phyloP scores from a whole-genome alignment of 2,113 vertebrate genomes.

The Corythoichthys haematopterus region DNA sequence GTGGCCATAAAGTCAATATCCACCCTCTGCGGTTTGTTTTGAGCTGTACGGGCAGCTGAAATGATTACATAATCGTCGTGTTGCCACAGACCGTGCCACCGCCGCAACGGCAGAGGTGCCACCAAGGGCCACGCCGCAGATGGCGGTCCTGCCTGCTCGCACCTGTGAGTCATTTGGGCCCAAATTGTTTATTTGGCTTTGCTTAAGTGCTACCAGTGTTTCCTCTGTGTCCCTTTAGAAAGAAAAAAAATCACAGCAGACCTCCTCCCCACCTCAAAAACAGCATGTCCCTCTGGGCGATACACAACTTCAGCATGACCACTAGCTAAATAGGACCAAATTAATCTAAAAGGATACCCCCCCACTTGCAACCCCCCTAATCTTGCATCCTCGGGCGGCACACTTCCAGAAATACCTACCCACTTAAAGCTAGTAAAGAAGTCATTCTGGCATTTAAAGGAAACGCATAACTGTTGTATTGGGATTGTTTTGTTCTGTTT shows the following conservation, averaged over 20 bases:
- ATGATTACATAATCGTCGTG: slow-evolving; percentile 67
- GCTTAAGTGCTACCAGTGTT: slow-evolving; percentile 76
- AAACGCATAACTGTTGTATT: slow-evolving; percentile 31
- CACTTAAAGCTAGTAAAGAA: slow-evolving; percentile 49
- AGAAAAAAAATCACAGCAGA: slow-evolving; percentile 36
- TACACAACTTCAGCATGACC: slow-evolving; percentile 48
- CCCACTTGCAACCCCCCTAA: slow-evolving; percentile 27
- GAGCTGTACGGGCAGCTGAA: slow-evolving; percentile 68
- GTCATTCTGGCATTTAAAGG: slow-evolving; percentile 42
- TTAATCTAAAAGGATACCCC: slow-evolving; percentile 55
- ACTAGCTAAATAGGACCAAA: slow-evolving; percentile 54
- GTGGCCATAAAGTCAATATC: slow-evolving; percentile 22
- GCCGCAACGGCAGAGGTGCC: slow-evolving; percentile 44
- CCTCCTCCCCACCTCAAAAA: slow-evolving; percentile 26
- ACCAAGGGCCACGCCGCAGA: slow-evolving; percentile 55
- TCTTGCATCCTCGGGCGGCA: slow-evolving; percentile 40
- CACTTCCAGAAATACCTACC: slow-evolving; percentile 45
- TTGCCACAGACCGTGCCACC: slow-evolving; percentile 51
- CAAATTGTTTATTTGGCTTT: slow-evolving; percentile 77
- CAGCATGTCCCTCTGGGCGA: slow-evolving; percentile 48
- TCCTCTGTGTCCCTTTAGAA: slow-evolving; percentile 64
- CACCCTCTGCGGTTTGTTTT: slow-evolving; percentile 38
- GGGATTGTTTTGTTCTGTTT: slow-evolving; percentile 11
- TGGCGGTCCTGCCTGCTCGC: slow-evolving; percentile 61
- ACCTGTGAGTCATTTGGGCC: slow-evolving; percentile 81